phyloP scores from a whole-genome alignment of 2,113 vertebrate species.

The Dipodomys stephensi region DNA sequence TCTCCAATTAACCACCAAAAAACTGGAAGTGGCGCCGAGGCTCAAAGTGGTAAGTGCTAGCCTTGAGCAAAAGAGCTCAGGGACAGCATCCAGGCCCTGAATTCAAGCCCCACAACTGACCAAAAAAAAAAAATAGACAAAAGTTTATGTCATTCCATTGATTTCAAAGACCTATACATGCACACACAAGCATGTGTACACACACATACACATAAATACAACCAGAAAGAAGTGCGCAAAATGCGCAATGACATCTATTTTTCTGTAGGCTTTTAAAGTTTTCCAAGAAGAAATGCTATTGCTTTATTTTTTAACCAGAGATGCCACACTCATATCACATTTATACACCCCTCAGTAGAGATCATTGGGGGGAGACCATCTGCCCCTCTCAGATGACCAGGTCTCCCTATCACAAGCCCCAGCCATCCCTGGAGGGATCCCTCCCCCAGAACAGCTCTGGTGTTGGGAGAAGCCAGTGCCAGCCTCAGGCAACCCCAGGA shows the following conservation, averaged over 20 bases:
- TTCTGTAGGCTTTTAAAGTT: not conserved
- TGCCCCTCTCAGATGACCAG: not conserved
- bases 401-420: not conserved
- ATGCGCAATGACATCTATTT: not conserved
- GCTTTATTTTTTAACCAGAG: not conserved
- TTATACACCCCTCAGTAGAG: not conserved
- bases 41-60: no score
- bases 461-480: not conserved
- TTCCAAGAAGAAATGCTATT: not conserved
- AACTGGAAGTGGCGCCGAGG: no score
- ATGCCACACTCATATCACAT: not conserved
- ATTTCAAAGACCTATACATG: not conserved
- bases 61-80: no score
- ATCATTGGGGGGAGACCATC: not conserved
- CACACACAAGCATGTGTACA: fast-evolving
- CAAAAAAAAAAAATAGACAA: no score
- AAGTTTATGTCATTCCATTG: not conserved
- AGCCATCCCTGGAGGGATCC: not conserved
- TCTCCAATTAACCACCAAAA: no score
- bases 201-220: not conserved
- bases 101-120: no score
- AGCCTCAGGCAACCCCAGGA: not conserved
- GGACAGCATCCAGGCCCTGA: no score
- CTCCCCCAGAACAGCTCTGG: not conserved
- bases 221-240: not conserved